A percentile compares a stretch with the other conserved stretches of the same genome.
Evolutionary conservation across 64 coral and sea anemone species (phyloP).

Genomic region (Hydrozoanthus tunicans): DNA sequence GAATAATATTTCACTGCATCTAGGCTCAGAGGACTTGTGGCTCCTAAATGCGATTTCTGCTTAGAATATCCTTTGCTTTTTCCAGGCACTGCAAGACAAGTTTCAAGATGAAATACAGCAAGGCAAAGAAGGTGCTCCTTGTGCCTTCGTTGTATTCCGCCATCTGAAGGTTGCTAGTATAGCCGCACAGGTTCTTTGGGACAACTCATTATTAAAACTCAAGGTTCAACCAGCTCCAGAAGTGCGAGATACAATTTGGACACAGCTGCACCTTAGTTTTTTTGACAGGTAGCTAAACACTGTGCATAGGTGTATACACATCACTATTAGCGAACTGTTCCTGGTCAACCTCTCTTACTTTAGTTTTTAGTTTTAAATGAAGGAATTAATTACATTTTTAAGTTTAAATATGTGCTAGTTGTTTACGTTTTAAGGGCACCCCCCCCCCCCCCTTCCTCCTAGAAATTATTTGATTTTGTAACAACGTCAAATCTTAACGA

Average conservation of each 20-base stretch:
- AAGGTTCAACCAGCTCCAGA: constrained; percentile 78
- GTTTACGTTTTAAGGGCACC: no score
- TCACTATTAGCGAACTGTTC: not conserved
- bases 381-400: no score
- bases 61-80: not conserved
- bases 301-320: not conserved
- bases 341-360: not conserved
- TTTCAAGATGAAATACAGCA: constrained; percentile 66
- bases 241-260: constrained; percentile 73
- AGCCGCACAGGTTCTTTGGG: constrained; percentile 63
- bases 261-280: constrained; percentile 55
- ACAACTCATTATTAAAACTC: constrained; percentile 57
- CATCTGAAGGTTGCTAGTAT: constrained; percentile 72
- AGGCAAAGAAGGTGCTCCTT: constrained; percentile 40
- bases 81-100: constrained; percentile 64
- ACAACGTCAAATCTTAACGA: not conserved
- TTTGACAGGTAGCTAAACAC: constrained; percentile 21
- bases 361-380: not conserved
- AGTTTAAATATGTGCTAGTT: no score
- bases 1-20: no score
- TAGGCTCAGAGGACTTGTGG: no score
- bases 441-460: not conserved
- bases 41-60: no score
- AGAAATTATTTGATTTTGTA: not conserved
- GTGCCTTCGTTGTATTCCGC: constrained; percentile 79